Percentiles rank a stretch among this genome's conserved stretches.
Conservation (phyloP, 2,888 invertebrate genomes). For the Philereme vetulata region DNA sequence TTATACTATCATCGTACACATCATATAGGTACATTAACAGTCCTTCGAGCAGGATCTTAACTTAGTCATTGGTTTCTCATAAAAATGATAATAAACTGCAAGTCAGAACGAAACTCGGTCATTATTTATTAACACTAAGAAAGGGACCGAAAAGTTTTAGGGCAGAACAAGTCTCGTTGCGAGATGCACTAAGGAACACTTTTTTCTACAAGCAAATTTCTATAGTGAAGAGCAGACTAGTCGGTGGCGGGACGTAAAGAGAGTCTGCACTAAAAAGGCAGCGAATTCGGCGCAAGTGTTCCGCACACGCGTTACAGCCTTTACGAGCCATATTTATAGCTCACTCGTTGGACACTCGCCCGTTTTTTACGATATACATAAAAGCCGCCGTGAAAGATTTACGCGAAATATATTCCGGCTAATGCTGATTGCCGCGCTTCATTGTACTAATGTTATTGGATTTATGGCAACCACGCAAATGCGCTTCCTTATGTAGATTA, state of each 20-base stretch:
- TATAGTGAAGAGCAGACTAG: neutral
- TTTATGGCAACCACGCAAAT: constrained; percentile 33
- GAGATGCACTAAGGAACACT: too few species aligned
- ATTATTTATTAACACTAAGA: too few species aligned
- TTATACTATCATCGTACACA: too few species aligned
- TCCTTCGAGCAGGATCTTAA: too few species aligned
- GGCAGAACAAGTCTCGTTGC: too few species aligned
- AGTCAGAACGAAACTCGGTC: too few species aligned
- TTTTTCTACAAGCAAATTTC: too few species aligned
- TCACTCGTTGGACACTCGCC: constrained; percentile 71
- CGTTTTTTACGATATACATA: constrained; percentile 83
- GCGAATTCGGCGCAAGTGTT: constrained; percentile 24
- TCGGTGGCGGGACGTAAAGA: constrained; percentile 17
- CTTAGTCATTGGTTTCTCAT: too few species aligned
- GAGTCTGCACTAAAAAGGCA: constrained; percentile 18
- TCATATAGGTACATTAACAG: too few species aligned
- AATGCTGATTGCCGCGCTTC: constrained; percentile 73
- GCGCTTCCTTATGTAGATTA: constrained; percentile 49
- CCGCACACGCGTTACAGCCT: constrained; percentile 42
- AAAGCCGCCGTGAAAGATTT: constrained; percentile 81
- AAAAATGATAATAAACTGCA: too few species aligned
- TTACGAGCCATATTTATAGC: constrained; percentile 78
- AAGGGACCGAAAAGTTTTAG: too few species aligned
- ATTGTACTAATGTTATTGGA: constrained; percentile 64
- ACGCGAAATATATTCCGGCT: constrained; percentile 80